Conservation (phyloP, 2,797 vertebrate species). For the Tokudaia muenninki region DNA sequence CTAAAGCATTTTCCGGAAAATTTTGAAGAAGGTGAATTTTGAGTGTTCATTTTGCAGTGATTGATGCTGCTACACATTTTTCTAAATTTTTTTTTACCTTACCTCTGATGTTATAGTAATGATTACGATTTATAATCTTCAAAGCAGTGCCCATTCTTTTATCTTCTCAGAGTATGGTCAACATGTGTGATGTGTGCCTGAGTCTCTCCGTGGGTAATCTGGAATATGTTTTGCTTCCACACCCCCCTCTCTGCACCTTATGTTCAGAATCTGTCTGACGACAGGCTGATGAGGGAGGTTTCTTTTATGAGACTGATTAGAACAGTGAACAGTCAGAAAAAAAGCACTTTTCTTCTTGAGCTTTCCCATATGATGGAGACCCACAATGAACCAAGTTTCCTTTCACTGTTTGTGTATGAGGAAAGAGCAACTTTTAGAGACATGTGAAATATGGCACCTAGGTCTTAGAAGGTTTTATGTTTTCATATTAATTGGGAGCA, state of each 20-base stretch:
- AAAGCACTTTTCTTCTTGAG: constrained; percentile 26
- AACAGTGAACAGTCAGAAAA: constrained; percentile 56
- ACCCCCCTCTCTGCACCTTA: constrained; percentile 5
- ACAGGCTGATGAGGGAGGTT: constrained; percentile 58
- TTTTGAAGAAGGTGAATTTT: not conserved
- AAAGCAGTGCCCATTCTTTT: constrained; percentile 68
- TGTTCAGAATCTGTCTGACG: constrained; percentile 58
- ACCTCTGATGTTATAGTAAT: constrained; percentile 30
- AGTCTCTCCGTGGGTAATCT: constrained; percentile 50
- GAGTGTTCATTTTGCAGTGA: not conserved
- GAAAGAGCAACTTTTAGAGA: constrained; percentile 40
- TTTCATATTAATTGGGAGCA: constrained; percentile 38
- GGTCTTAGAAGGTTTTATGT: not conserved
- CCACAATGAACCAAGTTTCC: not conserved
- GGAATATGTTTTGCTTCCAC: constrained; percentile 22
- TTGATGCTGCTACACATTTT: constrained; percentile 11
- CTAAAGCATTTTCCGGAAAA: not conserved
- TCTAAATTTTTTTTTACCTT: not conserved
- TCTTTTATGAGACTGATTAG: constrained; percentile 55
- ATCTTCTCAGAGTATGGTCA: constrained; percentile 71
- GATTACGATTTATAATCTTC: constrained; percentile 69
- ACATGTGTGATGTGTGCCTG: constrained; percentile 56
- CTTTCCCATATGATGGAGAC: constrained; percentile 27
- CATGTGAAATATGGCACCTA: constrained; percentile 46
- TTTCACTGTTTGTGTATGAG: constrained; percentile 28